These are phyloP conservation scores for Coenonympha arcania DNA, from an alignment of 2,888 invertebrate genomes.

Conservation along the genomic window DNA sequence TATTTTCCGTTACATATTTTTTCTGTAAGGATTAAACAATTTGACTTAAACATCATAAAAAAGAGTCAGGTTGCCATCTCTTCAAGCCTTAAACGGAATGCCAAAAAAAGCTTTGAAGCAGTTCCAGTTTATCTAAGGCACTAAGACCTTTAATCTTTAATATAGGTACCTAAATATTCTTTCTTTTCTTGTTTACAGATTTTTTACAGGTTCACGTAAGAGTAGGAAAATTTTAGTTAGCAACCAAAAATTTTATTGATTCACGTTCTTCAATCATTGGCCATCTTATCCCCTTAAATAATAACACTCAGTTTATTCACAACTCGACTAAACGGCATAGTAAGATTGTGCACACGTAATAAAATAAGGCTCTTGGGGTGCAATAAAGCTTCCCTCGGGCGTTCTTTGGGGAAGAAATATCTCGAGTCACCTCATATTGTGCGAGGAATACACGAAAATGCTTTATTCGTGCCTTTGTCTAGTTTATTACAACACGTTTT, in stretches of 20 bases:
- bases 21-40: too few relatives aligned
- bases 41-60: too few relatives aligned
- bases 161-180: too few relatives aligned
- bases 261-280: background rate
- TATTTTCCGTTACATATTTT: too few relatives aligned
- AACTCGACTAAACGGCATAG: slow-evolving; percentile 12
- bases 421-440: slow-evolving; percentile 21
- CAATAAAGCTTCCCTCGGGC: slow-evolving; percentile 16
- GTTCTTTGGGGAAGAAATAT: slow-evolving; percentile 20
- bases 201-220: background rate
- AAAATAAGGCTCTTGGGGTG: slow-evolving; percentile 18
- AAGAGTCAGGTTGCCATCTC: too few relatives aligned
- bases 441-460: slow-evolving; percentile 25
- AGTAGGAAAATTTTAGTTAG: too few relatives aligned
- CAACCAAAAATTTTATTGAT: too few relatives aligned
- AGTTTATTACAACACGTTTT: slow-evolving; percentile 18
- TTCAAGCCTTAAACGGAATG: too few relatives aligned
- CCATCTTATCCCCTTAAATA: background rate
- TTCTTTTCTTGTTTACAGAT: too few relatives aligned
- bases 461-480: slow-evolving; percentile 22
- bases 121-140: too few relatives aligned
- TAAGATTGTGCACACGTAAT: slow-evolving; percentile 22
- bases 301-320: background rate
- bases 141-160: too few relatives aligned
- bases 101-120: too few relatives aligned